phyloP scores from a whole-genome alignment of 2,797 vertebrate genomes.

The Gouania willdenowi region DNA sequence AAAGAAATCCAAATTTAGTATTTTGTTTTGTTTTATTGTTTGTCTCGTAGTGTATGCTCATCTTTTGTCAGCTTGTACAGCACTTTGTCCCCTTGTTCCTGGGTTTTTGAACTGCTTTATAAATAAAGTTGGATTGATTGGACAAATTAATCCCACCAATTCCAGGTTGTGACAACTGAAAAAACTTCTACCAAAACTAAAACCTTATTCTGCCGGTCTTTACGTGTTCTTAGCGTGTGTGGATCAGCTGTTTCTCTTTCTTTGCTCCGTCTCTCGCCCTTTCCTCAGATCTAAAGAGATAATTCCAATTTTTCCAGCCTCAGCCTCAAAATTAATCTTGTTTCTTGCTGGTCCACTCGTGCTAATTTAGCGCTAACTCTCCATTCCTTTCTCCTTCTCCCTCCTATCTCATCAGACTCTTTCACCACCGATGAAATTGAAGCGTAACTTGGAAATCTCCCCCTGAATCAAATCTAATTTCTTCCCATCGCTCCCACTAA shows the following conservation, averaged over 20 bases:
- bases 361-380: slow-evolving; percentile 55
- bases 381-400: slow-evolving; percentile 18
- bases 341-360: slow-evolving; percentile 47
- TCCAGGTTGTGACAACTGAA: too few species aligned
- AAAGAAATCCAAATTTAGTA: too few species aligned
- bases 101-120: too few species aligned
- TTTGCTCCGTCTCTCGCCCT: not conserved
- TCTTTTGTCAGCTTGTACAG: too few species aligned
- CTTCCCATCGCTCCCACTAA: slow-evolving; percentile 42
- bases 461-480: slow-evolving; percentile 60
- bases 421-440: slow-evolving; percentile 46
- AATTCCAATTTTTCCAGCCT: slow-evolving; percentile 38
- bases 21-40: too few species aligned
- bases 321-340: slow-evolving; percentile 53
- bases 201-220: too few species aligned
- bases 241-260: slow-evolving; percentile 11
- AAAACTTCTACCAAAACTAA: too few species aligned
- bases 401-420: slow-evolving; percentile 23
- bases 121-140: too few species aligned
- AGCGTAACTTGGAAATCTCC: slow-evolving; percentile 46
- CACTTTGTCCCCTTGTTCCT: too few species aligned
- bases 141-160: too few species aligned
- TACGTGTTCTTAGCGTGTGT: too few species aligned
- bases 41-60: too few species aligned
- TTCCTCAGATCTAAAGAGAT: slow-evolving; percentile 37